Evolutionary conservation across 2,113 vertebrate genomes (phyloP).

Genomic region (Scomber scombrus): DNA sequence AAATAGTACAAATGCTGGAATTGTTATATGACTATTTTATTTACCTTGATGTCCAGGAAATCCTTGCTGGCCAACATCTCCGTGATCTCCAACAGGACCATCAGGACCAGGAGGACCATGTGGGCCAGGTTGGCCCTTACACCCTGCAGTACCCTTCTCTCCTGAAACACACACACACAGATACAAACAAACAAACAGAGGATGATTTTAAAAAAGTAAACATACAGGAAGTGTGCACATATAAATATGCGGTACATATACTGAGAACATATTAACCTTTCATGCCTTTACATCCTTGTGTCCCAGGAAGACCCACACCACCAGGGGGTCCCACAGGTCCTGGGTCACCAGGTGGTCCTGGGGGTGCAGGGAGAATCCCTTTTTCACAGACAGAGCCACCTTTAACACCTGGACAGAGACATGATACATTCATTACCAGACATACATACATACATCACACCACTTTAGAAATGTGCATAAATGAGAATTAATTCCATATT

Average conservation of each 20-base stretch:
- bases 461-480: background rate
- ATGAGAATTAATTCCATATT: background rate
- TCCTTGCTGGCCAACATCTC: slow-evolving; percentile 61
- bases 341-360: slow-evolving; percentile 40
- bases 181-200: background rate
- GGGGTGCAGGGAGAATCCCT: slow-evolving; percentile 16
- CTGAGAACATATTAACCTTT: background rate
- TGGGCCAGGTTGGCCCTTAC: slow-evolving; percentile 36
- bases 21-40: background rate
- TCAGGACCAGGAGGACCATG: slow-evolving; percentile 52
- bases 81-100: slow-evolving; percentile 64
- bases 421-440: background rate
- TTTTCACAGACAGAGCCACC: no score
- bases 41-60: slow-evolving; percentile 72
- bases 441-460: background rate
- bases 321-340: slow-evolving; percentile 59
- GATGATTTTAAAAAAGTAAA: background rate
- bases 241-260: background rate
- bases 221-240: background rate
- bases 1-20: background rate
- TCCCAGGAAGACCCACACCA: slow-evolving; percentile 48
- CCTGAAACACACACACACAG: slow-evolving; percentile 50
- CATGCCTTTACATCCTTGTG: slow-evolving; percentile 67
- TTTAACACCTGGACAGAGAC: slow-evolving; percentile 55
- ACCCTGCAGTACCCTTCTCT: slow-evolving; percentile 55